A percentile compares a stretch with the other conserved stretches of the same genome.
Conservation (phyloP, 2,113 vertebrate species). For the Propithecus coquereli region DNA sequence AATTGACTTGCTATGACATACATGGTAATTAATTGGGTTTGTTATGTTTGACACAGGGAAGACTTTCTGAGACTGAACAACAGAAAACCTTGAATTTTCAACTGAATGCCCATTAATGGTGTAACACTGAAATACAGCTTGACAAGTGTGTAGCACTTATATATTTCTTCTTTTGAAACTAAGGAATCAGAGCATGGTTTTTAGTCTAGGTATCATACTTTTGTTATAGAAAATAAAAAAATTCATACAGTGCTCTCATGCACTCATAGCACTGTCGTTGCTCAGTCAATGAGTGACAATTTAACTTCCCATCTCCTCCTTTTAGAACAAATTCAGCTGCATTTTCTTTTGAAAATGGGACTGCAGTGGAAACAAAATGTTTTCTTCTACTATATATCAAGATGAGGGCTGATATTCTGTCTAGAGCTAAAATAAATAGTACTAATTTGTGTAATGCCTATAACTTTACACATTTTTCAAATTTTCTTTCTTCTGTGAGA, state of each 20-base stretch:
- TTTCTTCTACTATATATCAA: not conserved
- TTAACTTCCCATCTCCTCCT: not conserved
- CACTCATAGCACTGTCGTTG: not conserved
- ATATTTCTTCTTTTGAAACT: not conserved
- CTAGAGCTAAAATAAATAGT: not conserved
- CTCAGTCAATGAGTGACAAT: not conserved
- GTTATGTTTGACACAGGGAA: not conserved
- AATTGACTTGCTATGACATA: not conserved
- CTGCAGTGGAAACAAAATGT: not conserved
- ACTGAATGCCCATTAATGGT: not conserved
- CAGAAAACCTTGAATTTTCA: slow-evolving; percentile 16
- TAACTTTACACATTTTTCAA: not conserved
- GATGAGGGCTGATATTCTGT: not conserved
- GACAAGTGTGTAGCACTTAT: not conserved
- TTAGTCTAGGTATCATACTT: not conserved
- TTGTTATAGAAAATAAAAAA: not conserved
- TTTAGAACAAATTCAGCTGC: not conserved
- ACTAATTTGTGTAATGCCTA: not conserved
- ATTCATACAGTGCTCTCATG: not conserved
- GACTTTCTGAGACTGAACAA: not conserved
- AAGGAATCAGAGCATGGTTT: not conserved
- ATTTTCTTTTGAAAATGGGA: slow-evolving; percentile 12
- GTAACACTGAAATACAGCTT: not conserved
- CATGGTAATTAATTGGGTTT: not conserved
- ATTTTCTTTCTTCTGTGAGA: not conserved